Base-by-base conservation (phyloP, 2,113 vertebrate genomes). In the Rhodinocichla rosea region DNA sequence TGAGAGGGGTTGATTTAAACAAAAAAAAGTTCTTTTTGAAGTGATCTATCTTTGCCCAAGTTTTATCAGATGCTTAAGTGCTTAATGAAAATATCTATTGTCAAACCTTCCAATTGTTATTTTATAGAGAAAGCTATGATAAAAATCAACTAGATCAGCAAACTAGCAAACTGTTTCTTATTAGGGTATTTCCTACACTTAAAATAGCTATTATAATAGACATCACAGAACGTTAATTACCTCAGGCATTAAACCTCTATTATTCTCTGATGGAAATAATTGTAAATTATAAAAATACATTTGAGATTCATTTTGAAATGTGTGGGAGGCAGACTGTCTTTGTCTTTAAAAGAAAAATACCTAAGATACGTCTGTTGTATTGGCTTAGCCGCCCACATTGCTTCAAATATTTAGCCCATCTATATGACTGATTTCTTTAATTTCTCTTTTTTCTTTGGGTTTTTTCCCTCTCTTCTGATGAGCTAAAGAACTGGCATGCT, bases 131-230 rank as follows among this genome's bases (percentile, higher is more conserved):
- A 60, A 53, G 14, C 22, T 44, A 23, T 5, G 94, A 95, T 95
- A 95, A 96, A 74, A 92, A 97, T 96, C 92, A 92, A 86, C 76
- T 13, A 88, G 14, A 74, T 90, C 85, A 95, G 85, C 90, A 90
- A 24, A 28, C 8, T 7, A 44, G 64, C 52, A 89, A 94, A 64
- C 68, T 68, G 50, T 69, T 89, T 94, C 92, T 83, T 94, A 74
- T 78, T 83, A 77, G 87, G 83, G 94, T 96, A 96, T 96, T 97
- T 96, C 92, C 93, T 93, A 68, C 68, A 52, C 79, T 90, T 90
- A 77, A 95, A 89, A 91, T 83, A 95, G 56, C 63, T 88, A 78
- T 88, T 81, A 86, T 35, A 93, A 52, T 64, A 88, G 24, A 90
- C 90, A 94, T 49, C 83, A 86, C 28, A 90, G 82, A 92, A 83